These are phyloP conservation scores for Recurvirostra avosetta DNA, from an alignment of 2,113 vertebrate species.

Conservation along the genomic window DNA sequence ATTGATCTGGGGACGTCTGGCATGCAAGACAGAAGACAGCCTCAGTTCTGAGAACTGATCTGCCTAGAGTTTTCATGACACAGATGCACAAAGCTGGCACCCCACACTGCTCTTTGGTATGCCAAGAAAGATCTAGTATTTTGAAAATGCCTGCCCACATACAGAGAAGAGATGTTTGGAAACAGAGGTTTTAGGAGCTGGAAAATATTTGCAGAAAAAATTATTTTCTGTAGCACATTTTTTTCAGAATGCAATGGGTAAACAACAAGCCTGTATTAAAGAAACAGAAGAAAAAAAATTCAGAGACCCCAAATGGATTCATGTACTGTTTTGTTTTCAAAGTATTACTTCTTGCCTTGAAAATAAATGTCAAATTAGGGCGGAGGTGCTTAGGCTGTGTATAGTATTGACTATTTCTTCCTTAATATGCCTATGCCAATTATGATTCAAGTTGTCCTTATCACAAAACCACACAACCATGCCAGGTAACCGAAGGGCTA, in stretches of 20 bases:
- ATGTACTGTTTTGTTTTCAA: neutral
- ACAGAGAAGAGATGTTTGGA: neutral
- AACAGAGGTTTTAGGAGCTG: neutral
- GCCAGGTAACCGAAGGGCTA: accelerated
- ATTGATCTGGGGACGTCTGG: neutral
- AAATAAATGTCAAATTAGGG: neutral
- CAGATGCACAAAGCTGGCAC: neutral
- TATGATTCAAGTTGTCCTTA: neutral
- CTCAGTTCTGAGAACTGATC: neutral
- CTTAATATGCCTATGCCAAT: neutral
- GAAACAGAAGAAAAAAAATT: neutral
- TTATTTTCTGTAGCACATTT: neutral
- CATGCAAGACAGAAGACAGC: neutral
- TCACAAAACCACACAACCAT: neutral
- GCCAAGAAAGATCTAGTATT: neutral
- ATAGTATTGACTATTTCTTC: neutral
- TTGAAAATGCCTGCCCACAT: neutral
- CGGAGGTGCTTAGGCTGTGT: neutral
- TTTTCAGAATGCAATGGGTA: neutral
- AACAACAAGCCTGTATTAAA: neutral
- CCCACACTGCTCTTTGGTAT: neutral
- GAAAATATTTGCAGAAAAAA: neutral
- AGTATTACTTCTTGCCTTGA: neutral
- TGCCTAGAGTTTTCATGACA: neutral
- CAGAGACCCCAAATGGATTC: neutral